phyloP scores from a whole-genome alignment of 2,888 invertebrate genomes.

The Liopterus haemorrhoidalis region DNA sequence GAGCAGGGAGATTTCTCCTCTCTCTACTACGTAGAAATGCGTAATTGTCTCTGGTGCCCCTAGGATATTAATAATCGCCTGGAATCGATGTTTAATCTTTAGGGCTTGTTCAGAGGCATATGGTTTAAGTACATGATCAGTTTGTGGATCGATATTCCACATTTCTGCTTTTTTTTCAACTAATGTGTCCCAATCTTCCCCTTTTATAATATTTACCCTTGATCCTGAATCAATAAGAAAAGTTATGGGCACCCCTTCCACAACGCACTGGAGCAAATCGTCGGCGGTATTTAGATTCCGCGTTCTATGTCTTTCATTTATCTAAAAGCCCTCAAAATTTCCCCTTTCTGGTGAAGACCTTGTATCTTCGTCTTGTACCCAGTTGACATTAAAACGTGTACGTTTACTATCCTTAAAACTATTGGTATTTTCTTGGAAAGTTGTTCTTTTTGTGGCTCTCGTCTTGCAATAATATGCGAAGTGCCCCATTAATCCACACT shows the following conservation, averaged over 20 bases:
- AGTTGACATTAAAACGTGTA: background rate
- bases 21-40: constrained; percentile 27
- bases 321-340: constrained; percentile 13
- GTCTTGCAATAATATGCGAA: constrained; percentile 22
- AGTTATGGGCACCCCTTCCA: constrained; percentile 26
- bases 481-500: constrained; percentile 25
- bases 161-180: constrained; percentile 18
- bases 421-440: no score
- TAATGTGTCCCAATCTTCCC: constrained; percentile 25
- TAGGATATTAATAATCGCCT: constrained; percentile 18
- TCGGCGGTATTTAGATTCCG: constrained; percentile 9
- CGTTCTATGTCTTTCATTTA: background rate
- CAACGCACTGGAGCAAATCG: constrained; percentile 23
- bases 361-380: background rate
- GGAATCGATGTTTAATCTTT: constrained; percentile 21
- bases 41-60: constrained; percentile 20
- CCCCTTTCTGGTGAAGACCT: background rate
- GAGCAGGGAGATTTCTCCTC: constrained; percentile 25
- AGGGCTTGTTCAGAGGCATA: constrained; percentile 21
- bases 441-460: constrained; percentile 9
- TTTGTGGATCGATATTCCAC: constrained; percentile 21
- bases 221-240: constrained; percentile 30
- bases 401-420: no score
- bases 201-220: constrained; percentile 27
- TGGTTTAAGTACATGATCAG: constrained; percentile 20